A percentile compares a stretch with the other conserved stretches of the same genome.
Evolutionary conservation across 2,888 invertebrate genomes (phyloP).

Genomic region (Girardia tigrina): DNA sequence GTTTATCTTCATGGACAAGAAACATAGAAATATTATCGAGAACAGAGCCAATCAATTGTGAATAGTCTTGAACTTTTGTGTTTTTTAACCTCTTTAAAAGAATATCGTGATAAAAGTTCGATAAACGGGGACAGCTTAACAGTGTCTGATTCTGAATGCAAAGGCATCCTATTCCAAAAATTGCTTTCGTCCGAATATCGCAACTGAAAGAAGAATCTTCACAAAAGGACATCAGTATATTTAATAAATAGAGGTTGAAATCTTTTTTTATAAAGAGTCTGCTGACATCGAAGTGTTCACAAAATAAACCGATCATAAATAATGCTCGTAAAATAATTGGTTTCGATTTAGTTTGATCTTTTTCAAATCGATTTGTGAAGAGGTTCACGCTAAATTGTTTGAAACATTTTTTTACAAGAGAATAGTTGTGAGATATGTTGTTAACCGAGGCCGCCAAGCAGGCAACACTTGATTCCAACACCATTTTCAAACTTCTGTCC

Average conservation of each 20-base stretch:
- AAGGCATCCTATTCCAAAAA: slow-evolving; percentile 59
- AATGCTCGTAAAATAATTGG: slow-evolving; percentile 67
- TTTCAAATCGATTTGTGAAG: not conserved
- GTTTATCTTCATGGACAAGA: slow-evolving; percentile 62
- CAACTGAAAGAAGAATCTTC: slow-evolving; percentile 54
- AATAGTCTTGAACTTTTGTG: slow-evolving; percentile 31
- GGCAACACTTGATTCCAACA: slow-evolving; percentile 62
- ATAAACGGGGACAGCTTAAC: slow-evolving; percentile 70
- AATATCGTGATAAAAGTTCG: slow-evolving; percentile 67
- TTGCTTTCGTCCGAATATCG: slow-evolving; percentile 50
- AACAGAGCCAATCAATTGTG: slow-evolving; percentile 39
- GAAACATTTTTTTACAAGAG: slow-evolving; percentile 82
- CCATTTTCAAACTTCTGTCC: slow-evolving; percentile 66
- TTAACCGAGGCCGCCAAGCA: slow-evolving; percentile 89
- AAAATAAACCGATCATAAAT: slow-evolving; percentile 79
- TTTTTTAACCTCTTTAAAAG: too few relatives aligned
- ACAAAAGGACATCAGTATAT: slow-evolving; percentile 72
- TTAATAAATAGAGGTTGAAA: too few relatives aligned
- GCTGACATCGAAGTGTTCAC: slow-evolving; percentile 84
- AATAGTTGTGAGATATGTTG: slow-evolving; percentile 82
- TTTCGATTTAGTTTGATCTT: slow-evolving; percentile 37
- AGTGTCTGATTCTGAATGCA: slow-evolving; percentile 87
- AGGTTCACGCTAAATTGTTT: slow-evolving; percentile 55
- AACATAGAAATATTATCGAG: slow-evolving; percentile 72
- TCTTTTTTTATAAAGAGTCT: too few relatives aligned